Conservation (phyloP, 2,888 invertebrate species). For the Drosophila barbarae region DNA sequence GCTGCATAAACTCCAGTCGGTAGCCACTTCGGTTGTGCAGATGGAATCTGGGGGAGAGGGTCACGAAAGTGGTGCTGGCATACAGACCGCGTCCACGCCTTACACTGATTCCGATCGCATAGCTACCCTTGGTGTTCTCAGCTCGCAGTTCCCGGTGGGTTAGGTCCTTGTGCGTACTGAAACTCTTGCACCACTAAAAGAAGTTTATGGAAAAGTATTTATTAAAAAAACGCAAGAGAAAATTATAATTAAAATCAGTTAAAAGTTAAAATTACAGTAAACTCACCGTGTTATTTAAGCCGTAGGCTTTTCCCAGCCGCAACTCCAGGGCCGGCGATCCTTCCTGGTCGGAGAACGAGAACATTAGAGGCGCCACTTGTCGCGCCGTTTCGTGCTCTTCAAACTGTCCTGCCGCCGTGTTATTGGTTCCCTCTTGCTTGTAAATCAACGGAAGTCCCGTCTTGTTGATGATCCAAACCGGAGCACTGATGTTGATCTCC, state of each 20-base stretch:
- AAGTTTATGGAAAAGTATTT: not conserved
- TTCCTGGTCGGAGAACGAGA: conserved; percentile 95
- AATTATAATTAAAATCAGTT: not conserved
- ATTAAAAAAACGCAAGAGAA: not conserved
- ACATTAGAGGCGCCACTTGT: conserved; percentile 94
- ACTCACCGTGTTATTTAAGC: conserved; percentile 81
- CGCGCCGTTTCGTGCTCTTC: conserved; percentile 96
- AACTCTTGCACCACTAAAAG: conserved; percentile 90
- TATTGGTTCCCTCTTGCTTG: conserved; percentile 90
- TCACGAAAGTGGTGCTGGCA: conserved; percentile 93
- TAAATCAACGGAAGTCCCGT: conserved; percentile 97
- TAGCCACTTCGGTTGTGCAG: conserved; percentile 92
- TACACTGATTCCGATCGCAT: conserved; percentile 92
- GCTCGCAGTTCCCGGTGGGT: conserved; percentile 83
- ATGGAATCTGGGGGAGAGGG: conserved; percentile 94
- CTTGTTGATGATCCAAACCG: conserved; percentile 97
- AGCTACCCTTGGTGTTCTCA: conserved; percentile 80
- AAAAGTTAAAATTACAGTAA: not conserved
- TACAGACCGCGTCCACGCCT: conserved; percentile 93
- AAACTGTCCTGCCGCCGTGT: conserved; percentile 92
- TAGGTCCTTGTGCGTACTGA: conserved; percentile 90
- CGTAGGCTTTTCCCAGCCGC: conserved; percentile 86
- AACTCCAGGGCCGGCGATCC: conserved; percentile 88
- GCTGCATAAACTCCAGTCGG: conserved; percentile 93
- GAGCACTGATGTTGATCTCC: conserved; percentile 87